These are phyloP conservation scores for Dallia pectoralis DNA, from an alignment of 2,797 vertebrate genomes.

Conservation along the genomic window DNA sequence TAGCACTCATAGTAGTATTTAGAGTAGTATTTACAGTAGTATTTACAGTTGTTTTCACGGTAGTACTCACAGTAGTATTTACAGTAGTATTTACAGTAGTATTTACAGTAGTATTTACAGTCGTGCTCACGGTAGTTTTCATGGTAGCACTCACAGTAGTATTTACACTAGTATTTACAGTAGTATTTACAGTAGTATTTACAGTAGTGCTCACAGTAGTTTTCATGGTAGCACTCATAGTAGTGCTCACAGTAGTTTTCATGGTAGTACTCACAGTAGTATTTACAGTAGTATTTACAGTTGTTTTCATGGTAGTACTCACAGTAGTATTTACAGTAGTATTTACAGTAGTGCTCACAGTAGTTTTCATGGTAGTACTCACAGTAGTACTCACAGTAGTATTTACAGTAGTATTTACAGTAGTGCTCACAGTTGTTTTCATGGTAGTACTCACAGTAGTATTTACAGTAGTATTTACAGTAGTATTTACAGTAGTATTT, in stretches of 20 bases:
- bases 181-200: neutral
- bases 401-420: too few relatives aligned
- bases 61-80: neutral
- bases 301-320: slow-evolving; percentile 57
- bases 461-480: too few relatives aligned
- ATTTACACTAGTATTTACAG: too few relatives aligned
- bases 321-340: slow-evolving; percentile 65
- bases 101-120: neutral
- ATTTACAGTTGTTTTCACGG: neutral
- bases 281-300: neutral
- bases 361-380: slow-evolving; percentile 57
- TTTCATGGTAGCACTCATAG: slow-evolving; percentile 74
- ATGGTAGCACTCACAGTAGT: slow-evolving; percentile 79
- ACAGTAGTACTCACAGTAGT: too few relatives aligned
- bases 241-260: too few relatives aligned
- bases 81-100: slow-evolving; percentile 76
- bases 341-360: neutral
- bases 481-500: neutral
- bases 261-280: neutral
- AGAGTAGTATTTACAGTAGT: slow-evolving; percentile 76
- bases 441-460: too few relatives aligned
- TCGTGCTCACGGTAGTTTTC: neutral
- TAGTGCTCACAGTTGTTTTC: neutral
- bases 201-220: neutral
- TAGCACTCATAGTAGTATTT: neutral